Base-by-base conservation (phyloP, 2,113 vertebrate species). In the Atlantisia rogersi region DNA sequence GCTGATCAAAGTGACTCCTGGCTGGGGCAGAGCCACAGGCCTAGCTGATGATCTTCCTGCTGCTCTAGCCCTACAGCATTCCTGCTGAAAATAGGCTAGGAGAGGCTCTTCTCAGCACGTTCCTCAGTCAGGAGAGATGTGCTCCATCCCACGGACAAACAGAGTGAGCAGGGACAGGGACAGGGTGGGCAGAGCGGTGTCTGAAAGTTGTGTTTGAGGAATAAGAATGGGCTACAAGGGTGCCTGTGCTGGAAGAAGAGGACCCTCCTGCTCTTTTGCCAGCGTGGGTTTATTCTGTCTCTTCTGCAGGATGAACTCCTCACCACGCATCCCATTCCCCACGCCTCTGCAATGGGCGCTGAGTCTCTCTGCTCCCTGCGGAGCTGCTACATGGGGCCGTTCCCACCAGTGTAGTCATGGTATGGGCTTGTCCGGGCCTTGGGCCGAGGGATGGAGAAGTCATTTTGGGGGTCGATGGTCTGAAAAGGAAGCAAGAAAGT, bases 401-500 rank as follows among this genome's bases (percentile, higher is more conserved):
- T 97, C 71, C 96, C 96, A 59, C 97, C 97, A 14, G 77, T 86
- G 55, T 98, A 98, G 44, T 92, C 94, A 15, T 97, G 67, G 37
- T 97, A 98, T 2, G 97, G 96, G 75, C 97, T 97, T 40, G 89
- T 63, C 20, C 67, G 87, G 9, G 96, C 60, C 73, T 97, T 96
- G 71, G 96, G 85, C 6, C 98, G 95, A 80, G 98, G 98, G 55
- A 98, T 98, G 56, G 96, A 96, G 83, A 98, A 98, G 25, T 98
- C 95, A 65, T 81, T 93, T 50, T 84, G 68, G 4, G 94, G 50
- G 29, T 95, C 75, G 0, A 97, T 93, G 19, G 83, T 77, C 97
- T 98, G 94, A 82, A 97, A 95, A 93, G 25, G 52, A 96, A 95
- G 28, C 13, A 92, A 31, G n/a, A 44, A 48, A 76, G 3, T 31